Base-by-base conservation (phyloP, 1,140 invertebrate species). In the Doryteuthis pealeii region DNA sequence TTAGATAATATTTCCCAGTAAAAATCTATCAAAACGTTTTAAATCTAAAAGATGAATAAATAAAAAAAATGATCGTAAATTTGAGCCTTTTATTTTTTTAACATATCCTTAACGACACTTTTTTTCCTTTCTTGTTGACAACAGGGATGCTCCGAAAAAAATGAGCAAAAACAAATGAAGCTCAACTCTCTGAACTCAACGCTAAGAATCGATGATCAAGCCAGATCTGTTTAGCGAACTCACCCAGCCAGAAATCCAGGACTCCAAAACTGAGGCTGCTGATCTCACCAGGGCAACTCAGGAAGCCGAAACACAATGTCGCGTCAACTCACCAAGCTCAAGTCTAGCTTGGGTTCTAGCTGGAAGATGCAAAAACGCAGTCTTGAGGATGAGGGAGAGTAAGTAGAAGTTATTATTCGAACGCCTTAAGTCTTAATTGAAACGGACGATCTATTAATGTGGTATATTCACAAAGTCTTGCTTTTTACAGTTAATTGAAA, bases 251-350 rank as follows among this genome's bases (percentile, higher is more conserved):
- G 71, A 89, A 87, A 81, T 81, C 76, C 67, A 80, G n/a, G 80
- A 28, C 73, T 81, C n/a, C 77, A n/a, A 95, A 82, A 95, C 96
- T 84, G 98, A 99, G 89, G 98, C 97, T 91, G 93, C 93, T 79
- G 97, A 99, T 89, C 91, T 99, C 73, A 91, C 95, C 85, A 92
- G 96, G 96, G 78, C 84, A 85, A 74, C 87, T 99, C 80, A 99
- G 89, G 97, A 99, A 89, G 96, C 97, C 83, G 97, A n/a, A 99
- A 90, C 96, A 95, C 77, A 96, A 98, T 88, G 93, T 99, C 74
- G 96, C n/a, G 94, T 79, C 95, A 97, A 89, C 91, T 99, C 72
- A 95, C 93, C 87, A 99, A 99, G 92, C 94, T 98, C 89, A 99
- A 98, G 92, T 93, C 96, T 87, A 95, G 94, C 30, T 91, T 99